These are phyloP conservation scores for Poeciliopsis turneri DNA, from an alignment of 2,797 vertebrate genomes.

Conservation along the genomic window DNA sequence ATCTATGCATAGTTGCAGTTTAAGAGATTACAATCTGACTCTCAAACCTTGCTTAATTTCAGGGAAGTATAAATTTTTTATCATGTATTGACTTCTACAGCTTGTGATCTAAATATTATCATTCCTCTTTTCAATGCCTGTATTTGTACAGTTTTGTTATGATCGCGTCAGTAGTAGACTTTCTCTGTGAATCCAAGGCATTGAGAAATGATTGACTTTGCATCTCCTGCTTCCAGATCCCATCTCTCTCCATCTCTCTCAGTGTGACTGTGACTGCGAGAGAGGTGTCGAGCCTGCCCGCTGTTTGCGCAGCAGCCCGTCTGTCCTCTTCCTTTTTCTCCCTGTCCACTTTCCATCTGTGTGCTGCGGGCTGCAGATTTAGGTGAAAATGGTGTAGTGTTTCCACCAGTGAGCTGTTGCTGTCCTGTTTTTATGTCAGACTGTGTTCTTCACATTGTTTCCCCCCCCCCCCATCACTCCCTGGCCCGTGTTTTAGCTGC, in stretches of 20 bases:
- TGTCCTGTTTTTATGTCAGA: constrained; percentile 72
- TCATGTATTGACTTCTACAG: background rate
- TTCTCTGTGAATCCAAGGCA: constrained; percentile 37
- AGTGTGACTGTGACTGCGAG: constrained; percentile 66
- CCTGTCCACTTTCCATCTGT: constrained; percentile 73
- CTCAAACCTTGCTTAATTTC: constrained; percentile 55
- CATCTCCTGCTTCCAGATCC: constrained; percentile 44
- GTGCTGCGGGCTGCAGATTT: constrained; percentile 74
- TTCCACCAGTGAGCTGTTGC: constrained; percentile 78
- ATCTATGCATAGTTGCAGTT: background rate
- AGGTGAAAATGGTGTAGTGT: constrained; percentile 83
- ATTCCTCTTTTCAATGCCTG: constrained; percentile 25
- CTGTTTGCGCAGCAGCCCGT: constrained; percentile 68
- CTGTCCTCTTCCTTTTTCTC: constrained; percentile 61
- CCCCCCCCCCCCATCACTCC: constrained; percentile 38
- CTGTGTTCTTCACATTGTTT: constrained; percentile 59
- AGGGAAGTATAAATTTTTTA: constrained; percentile 36
- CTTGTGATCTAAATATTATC: constrained; percentile 36
- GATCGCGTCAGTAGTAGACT: constrained; percentile 1
- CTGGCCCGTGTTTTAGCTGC: constrained; percentile 65
- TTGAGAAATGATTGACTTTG: constrained; percentile 43
- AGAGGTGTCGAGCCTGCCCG: constrained; percentile 70
- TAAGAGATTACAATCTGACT: constrained; percentile 19
- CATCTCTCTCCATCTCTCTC: constrained; percentile 40
- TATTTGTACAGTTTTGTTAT: background rate